Evolutionary conservation across 1,140 invertebrate species (phyloP), one percentile per base, ranked within the genome.

Genomic region (Drosophila sucinea): DNA sequence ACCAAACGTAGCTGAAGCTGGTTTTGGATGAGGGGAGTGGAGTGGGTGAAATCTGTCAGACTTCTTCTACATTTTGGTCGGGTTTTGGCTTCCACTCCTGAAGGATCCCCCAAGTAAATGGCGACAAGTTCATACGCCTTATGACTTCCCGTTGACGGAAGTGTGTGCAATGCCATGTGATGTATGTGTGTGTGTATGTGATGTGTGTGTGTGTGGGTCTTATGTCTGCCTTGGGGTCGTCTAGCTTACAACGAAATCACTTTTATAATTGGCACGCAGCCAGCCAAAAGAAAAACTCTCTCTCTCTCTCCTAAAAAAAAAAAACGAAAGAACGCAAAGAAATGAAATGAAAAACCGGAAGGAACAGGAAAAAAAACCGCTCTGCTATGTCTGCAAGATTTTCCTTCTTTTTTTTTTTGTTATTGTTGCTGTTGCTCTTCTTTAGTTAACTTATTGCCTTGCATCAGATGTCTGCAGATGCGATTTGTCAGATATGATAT

Each of bases 221-320:
- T 67, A 73, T 77, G 77, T 79, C 77, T 79, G 77, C 70, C 66
- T 70, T 67, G 64, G 44, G 76, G 72, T 87, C 83, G 84, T 83
- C 83, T 75, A 86, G 82, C 82, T 87, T 87, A 87, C 83, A 83
- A 81, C 72, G 65, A 84, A 87, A 87, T 87, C 84, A 87, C 84
- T 87, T 87, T 87, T 87, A 87, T 87, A 87, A 87, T 87, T 87
- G 84, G 84, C 84, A 89, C 84, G 85, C 84, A 87, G 84, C 84
- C 84, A 87, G 79, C 75, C 65, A 86, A 86, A 83, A 77, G 72
- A 77, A 77, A 66, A 89, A 79, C 72, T 83, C 51, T 17, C 17
- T 17, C 17, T 17, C 17, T 17, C 17, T 17, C 17, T 17, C 17
- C 17, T 17, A 17, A 17, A 17, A 23, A 63, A 67, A 66, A 61